phyloP scores from a whole-genome alignment of 2,888 invertebrate species.

The Spodoptera exigua region DNA sequence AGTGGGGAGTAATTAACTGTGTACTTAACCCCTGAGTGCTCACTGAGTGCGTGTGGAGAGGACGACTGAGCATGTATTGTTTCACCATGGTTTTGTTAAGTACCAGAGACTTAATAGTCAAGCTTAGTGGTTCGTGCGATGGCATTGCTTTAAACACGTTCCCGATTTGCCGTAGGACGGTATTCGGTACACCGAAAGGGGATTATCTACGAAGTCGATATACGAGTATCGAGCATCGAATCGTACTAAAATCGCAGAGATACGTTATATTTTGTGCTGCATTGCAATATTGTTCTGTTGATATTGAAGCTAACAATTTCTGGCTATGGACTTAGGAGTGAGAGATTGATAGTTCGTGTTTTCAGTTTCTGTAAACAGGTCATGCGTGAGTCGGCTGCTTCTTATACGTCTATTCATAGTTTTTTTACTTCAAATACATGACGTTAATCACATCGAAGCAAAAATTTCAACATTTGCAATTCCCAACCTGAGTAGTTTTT shows the following conservation, averaged over 20 bases:
- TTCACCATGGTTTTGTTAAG: slow-evolving; percentile 66
- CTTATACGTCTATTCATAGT: no score
- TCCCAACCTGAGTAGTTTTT: no score
- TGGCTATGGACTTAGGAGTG: slow-evolving; percentile 2
- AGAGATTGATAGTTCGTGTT: not conserved
- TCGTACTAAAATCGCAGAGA: slow-evolving; percentile 37
- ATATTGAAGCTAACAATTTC: slow-evolving; percentile 20
- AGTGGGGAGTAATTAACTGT: slow-evolving; percentile 61
- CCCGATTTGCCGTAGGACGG: slow-evolving; percentile 29
- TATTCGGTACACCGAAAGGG: slow-evolving; percentile 33
- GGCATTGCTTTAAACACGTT: slow-evolving; percentile 61
- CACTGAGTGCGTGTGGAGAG: slow-evolving; percentile 43
- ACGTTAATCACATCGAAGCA: no score
- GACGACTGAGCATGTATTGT: slow-evolving; percentile 65
- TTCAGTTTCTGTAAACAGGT: no score
- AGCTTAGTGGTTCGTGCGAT: slow-evolving; percentile 42
- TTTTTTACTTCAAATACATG: no score
- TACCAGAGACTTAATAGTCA: slow-evolving; percentile 62
- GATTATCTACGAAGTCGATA: slow-evolving; percentile 48
- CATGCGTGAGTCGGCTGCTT: no score
- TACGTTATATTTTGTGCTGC: slow-evolving; percentile 39
- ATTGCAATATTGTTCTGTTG: slow-evolving; percentile 23
- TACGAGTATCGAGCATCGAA: slow-evolving; percentile 35
- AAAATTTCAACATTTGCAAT: no score
- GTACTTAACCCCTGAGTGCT: slow-evolving; percentile 59